These are phyloP conservation scores for Gambusia affinis DNA, from an alignment of 2,113 vertebrate genomes.

Conservation along the genomic window DNA sequence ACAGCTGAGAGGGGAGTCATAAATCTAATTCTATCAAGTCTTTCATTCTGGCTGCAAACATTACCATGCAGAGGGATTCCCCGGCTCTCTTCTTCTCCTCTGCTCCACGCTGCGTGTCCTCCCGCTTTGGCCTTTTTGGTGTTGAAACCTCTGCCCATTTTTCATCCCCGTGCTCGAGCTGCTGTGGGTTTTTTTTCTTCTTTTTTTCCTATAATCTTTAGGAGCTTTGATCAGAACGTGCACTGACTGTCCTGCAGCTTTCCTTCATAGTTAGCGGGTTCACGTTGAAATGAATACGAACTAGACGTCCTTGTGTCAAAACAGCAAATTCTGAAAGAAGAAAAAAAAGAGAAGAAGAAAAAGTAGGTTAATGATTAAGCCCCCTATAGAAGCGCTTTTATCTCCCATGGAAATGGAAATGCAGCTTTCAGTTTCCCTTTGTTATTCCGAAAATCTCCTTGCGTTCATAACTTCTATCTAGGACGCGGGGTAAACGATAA, in stretches of 20 bases:
- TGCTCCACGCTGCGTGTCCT: slow-evolving; percentile 80
- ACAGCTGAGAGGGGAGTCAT: slow-evolving; percentile 83
- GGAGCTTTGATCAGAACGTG: slow-evolving; percentile 1
- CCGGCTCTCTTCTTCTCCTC: slow-evolving; percentile 73
- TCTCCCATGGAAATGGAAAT: slow-evolving; percentile 63
- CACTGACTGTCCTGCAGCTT: neutral
- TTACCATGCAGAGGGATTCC: slow-evolving; percentile 91
- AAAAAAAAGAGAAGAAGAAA: neutral
- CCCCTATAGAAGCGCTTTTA: slow-evolving; percentile 62
- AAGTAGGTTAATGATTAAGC: slow-evolving; percentile 71
- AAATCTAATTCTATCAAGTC: slow-evolving; percentile 82
- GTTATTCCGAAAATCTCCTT: slow-evolving; percentile 35
- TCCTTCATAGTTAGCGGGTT: neutral
- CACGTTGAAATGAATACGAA: slow-evolving; percentile 22
- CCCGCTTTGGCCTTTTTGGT: slow-evolving; percentile 73
- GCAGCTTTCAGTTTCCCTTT: slow-evolving; percentile 59
- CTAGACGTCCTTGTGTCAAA: slow-evolving; percentile 21
- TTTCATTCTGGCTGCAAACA: slow-evolving; percentile 84
- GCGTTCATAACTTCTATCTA: slow-evolving; percentile 35
- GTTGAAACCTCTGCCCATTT: slow-evolving; percentile 81
- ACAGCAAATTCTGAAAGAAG: slow-evolving; percentile 20
- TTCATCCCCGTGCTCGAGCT: slow-evolving; percentile 48
- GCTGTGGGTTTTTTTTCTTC: slow-evolving; percentile 44
- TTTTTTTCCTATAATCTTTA: slow-evolving; percentile 29
- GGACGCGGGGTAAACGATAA: slow-evolving; percentile 45